Base-by-base conservation (phyloP, 2,888 invertebrate species). In the Caenorhabditis becei region DNA sequence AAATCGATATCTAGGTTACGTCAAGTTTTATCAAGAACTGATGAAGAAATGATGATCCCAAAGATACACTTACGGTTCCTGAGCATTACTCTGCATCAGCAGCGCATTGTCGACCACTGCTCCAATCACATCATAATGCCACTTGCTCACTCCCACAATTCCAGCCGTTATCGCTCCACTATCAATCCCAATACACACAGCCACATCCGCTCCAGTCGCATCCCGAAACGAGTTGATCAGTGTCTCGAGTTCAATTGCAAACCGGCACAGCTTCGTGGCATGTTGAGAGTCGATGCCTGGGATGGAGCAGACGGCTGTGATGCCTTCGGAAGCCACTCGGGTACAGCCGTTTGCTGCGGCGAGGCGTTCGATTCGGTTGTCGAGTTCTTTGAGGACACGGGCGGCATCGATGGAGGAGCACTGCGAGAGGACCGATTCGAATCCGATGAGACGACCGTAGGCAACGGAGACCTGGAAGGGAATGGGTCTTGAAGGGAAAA, bases 101-200 rank as follows among this genome's bases (percentile, higher is more conserved):
- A 86, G 82, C 10, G 89, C 89, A 59, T 86, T 85, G 66, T 90
- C 89, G 58, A 88, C 77, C 8, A 88, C 83, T 2, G 66, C 58
- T 14, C 90, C 90, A 35, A 89, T 83, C 7, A 90, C 77, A 51
- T 90, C 90, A 65, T 89, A 90, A 74, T 90, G 90, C 90, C 90
- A 90, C 65, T 90, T 90, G 35, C 85, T 78, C 28, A 83, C 80
- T 3, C 89, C 89, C 54, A 90, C 82, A 41, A 89, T 82, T n/a
- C 89, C 89, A 18, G 80, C 82, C 0, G 83, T 78, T 0, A 86
- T 70, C 16, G 79, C 18, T 14, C 86, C 86, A 44, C 80, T 82
- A 58, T 86, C 87, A 56, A 90, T 84, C 47, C 88, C 90, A 28
- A 91, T 75, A 53, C 83, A 83, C 16, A 90, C 75, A 5, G 83